Evolutionary conservation across 1,140 invertebrate species (phyloP), one percentile per base, ranked within the genome.

Genomic region (Littorina saxatilis): DNA sequence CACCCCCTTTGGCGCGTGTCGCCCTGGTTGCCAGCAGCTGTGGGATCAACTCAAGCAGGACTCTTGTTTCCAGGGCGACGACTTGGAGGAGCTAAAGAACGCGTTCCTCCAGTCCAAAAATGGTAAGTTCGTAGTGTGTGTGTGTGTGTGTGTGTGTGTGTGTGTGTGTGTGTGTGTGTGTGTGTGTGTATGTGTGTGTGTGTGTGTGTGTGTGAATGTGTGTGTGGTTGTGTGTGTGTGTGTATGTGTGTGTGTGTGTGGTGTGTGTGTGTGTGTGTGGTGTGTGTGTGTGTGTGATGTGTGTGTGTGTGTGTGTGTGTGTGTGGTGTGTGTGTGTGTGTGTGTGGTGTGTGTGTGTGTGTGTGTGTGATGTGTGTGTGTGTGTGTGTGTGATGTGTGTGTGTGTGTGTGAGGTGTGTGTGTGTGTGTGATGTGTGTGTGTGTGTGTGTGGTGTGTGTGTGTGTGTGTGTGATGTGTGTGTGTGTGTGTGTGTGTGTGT

Each of bases 401-500:
- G n/a, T n/a, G n/a, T n/a, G n/a, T n/a, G n/a, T n/a, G n/a, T n/a
- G n/a, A n/a, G n/a, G n/a, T n/a, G n/a, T n/a, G n/a, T n/a, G n/a
- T n/a, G n/a, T n/a, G n/a, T n/a, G n/a, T n/a, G n/a, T n/a, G n/a
- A n/a, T n/a, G n/a, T n/a, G n/a, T n/a, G n/a, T 29, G 20, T 1
- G 61, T 63, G 63, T 5, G 32, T 7, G n/a, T n/a, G n/a, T n/a
- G n/a, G 63, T 20, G 32, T 39, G 32, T 3, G 63, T 37, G 63
- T 3, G 32, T 37, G 63, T 3, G 63, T 7, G 61, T 11, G 29
- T 29, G 61, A n/a, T 11, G 61, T 66, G 61, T 66, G 61, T 66
- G 61, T 66, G 61, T 66, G 29, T 66, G 61, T 32, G 29, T 66
- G 61, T 66, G 55, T 58, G 55, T 11, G 55, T 11, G 55, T 11